Conservation (phyloP, 2,888 invertebrate species). For the Aspidapion aeneum region DNA sequence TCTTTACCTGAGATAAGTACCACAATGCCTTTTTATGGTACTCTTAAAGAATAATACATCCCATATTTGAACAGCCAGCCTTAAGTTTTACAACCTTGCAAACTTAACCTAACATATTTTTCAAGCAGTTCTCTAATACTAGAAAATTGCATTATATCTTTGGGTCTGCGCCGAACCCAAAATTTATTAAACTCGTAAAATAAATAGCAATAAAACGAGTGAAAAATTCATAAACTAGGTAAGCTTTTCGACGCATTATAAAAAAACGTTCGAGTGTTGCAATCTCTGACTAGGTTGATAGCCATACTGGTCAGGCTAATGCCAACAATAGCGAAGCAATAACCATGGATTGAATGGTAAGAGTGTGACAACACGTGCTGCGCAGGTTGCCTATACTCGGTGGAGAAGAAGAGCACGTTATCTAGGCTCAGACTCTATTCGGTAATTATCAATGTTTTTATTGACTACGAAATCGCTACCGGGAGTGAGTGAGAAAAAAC, state of each 20-base stretch:
- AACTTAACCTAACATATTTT: slow-evolving; percentile 61
- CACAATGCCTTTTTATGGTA: too few species aligned
- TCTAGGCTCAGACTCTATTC: too few species aligned
- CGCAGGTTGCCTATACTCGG: slow-evolving; percentile 74
- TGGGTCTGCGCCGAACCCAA: slow-evolving; percentile 90
- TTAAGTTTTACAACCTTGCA: too few species aligned
- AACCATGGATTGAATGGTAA: slow-evolving; percentile 84
- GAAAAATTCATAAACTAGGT: slow-evolving; percentile 73
- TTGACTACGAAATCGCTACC: too few species aligned
- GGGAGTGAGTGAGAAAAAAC: too few species aligned
- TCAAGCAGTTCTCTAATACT: slow-evolving; percentile 84
- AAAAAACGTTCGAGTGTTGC: slow-evolving; percentile 85
- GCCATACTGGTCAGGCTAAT: slow-evolving; percentile 88
- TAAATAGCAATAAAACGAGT: slow-evolving; percentile 90
- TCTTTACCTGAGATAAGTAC: too few species aligned
- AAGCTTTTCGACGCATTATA: slow-evolving; percentile 73
- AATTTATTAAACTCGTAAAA: slow-evolving; percentile 93
- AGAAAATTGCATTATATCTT: slow-evolving; percentile 95
- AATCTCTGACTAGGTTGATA: slow-evolving; percentile 91
- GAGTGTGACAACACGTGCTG: slow-evolving; percentile 83
- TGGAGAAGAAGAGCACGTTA: slow-evolving; percentile 84
- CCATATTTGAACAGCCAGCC: too few species aligned
- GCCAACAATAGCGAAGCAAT: slow-evolving; percentile 87
- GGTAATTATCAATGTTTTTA: too few species aligned
- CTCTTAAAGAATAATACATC: too few species aligned